Conservation (phyloP, 2,888 invertebrate species). For the Slavum lentiscoides region DNA sequence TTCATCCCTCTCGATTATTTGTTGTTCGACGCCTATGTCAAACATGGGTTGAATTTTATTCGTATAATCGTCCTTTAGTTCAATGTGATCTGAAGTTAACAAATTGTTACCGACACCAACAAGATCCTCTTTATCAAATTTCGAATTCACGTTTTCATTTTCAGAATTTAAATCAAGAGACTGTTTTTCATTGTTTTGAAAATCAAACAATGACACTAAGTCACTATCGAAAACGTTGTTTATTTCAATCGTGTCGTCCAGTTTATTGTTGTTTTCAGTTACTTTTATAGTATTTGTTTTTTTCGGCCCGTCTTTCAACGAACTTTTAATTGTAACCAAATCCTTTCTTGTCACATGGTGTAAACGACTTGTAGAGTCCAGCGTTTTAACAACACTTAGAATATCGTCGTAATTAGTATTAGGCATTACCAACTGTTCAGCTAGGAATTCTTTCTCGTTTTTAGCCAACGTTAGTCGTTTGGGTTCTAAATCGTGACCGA, state of each 20-base stretch:
- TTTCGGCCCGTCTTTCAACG: constrained; percentile 21
- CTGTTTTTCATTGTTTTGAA: constrained; percentile 12
- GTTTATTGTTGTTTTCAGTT: constrained; percentile 21
- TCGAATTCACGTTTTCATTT: constrained; percentile 3
- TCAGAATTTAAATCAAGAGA: constrained; percentile 5
- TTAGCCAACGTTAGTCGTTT: constrained; percentile 54
- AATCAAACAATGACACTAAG: constrained; percentile 20
- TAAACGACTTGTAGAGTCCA: constrained; percentile 36
- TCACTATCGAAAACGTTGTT: constrained; percentile 38
- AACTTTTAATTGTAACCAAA: constrained; percentile 48
- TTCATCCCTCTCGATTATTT: constrained; percentile 31
- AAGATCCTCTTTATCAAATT: constrained; percentile 20
- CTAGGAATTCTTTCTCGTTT: constrained; percentile 55
- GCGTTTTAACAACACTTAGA: constrained; percentile 38
- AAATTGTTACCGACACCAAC: not conserved
- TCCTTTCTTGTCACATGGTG: constrained; percentile 47
- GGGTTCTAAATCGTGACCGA: constrained; percentile 56
- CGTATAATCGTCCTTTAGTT: constrained; percentile 2
- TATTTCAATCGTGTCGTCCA: constrained; percentile 10
- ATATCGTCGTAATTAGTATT: constrained; percentile 49
- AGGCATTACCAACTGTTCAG: constrained; percentile 54
- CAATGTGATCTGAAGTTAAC: constrained; percentile 11
- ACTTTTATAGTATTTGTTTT: constrained; percentile 2
- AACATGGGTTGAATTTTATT: constrained; percentile 27
- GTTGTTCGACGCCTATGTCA: constrained; percentile 36